Conservation (phyloP, 2,797 vertebrate species). For the Sebastes hubbsi region DNA sequence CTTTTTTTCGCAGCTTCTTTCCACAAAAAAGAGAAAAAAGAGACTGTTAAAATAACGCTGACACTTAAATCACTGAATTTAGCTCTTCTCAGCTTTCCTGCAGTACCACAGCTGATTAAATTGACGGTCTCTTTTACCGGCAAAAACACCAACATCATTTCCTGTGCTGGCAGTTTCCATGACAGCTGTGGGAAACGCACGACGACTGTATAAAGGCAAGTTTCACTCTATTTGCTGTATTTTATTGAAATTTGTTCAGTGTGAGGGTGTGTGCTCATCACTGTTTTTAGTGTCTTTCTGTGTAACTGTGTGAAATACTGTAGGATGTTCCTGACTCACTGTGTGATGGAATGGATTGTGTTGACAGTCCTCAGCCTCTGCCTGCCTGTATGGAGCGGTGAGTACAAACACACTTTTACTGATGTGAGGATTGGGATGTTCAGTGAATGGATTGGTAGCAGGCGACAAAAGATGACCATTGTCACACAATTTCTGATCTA, state of each 20-base stretch:
- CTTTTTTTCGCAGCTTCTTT: neutral
- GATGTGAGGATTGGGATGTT: neutral
- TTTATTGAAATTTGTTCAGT: conserved; percentile 11
- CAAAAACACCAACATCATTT: conserved; percentile 53
- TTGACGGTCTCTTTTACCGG: conserved; percentile 41
- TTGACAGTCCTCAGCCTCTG: conserved; percentile 32
- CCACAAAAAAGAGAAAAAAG: too few species aligned
- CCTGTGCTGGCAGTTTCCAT: conserved; percentile 65
- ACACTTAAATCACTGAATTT: neutral
- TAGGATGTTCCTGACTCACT: conserved; percentile 40
- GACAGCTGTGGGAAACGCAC: neutral
- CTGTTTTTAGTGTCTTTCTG: neutral
- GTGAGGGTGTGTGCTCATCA: neutral
- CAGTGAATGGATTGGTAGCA: neutral
- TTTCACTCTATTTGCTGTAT: conserved; percentile 29
- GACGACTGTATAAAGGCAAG: conserved; percentile 39
- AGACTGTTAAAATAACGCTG: neutral
- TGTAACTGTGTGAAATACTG: neutral
- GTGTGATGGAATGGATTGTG: conserved; percentile 33
- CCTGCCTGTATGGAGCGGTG: conserved; percentile 46
- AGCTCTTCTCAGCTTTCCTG: conserved; percentile 8
- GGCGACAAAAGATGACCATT: neutral
- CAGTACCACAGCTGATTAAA: conserved; percentile 19
- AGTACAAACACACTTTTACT: conserved; percentile 28
- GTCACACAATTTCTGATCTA: too few species aligned